Evolutionary conservation across 2,797 vertebrate genomes (phyloP).

Genomic region (Anguilla anguilla): DNA sequence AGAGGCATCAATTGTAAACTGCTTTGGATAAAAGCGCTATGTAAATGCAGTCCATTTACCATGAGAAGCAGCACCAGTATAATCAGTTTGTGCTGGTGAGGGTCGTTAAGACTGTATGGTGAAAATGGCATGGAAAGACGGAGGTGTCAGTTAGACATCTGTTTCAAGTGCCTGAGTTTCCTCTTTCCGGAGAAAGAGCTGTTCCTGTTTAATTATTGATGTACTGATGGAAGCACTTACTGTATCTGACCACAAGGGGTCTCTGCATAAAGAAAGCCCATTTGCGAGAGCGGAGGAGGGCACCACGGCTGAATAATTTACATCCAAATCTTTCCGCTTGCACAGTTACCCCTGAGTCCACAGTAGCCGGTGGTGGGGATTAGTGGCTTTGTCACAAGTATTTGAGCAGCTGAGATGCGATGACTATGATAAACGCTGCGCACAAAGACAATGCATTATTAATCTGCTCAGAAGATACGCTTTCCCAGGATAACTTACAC

Average conservation of each 20-base stretch:
- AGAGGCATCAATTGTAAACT: too few species aligned
- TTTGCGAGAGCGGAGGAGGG: background rate
- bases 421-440: background rate
- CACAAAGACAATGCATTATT: background rate
- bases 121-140: background rate
- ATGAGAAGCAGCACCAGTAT: background rate
- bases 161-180: constrained; percentile 21
- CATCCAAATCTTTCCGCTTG: background rate
- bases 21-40: too few species aligned
- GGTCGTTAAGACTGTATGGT: background rate
- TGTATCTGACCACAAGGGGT: constrained; percentile 35
- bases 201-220: constrained; percentile 3
- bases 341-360: background rate
- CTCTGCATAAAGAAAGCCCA: constrained; percentile 25
- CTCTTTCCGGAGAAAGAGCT: background rate
- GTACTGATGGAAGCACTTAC: background rate
- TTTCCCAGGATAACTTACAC: background rate
- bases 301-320: background rate
- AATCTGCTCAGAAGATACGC: background rate
- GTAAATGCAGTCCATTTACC: background rate
- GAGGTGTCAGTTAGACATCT: background rate
- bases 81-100: background rate
- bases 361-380: background rate
- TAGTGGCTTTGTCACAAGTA: background rate
- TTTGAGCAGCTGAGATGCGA: background rate